Conservation (phyloP, 2,113 vertebrate species). For the Nyctereutes procyonoides region DNA sequence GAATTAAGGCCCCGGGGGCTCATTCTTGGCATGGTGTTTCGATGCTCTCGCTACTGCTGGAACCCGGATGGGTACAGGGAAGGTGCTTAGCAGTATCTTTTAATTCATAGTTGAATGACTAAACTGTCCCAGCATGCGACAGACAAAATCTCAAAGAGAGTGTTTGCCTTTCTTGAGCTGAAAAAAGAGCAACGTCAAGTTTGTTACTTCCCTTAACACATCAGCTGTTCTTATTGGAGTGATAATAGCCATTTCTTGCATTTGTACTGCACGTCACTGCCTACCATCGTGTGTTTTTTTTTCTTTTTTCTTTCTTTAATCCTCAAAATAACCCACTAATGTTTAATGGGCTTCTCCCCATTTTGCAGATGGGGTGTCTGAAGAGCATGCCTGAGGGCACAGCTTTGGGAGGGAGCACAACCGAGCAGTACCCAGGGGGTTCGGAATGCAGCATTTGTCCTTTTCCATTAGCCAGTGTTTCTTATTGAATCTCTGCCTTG, state of each 20-base stretch:
- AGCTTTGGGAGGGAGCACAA: not conserved
- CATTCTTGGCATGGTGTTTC: not conserved
- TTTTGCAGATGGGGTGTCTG: not conserved
- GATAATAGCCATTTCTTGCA: not conserved
- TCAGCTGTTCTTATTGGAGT: not conserved
- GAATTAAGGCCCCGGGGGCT: not conserved
- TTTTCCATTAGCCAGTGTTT: not conserved
- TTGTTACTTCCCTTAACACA: not conserved
- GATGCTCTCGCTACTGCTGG: not conserved
- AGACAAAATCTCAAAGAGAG: not conserved
- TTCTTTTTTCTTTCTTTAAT: not conserved
- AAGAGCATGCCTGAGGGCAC: not conserved
- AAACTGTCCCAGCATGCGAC: not conserved
- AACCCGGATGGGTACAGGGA: not conserved
- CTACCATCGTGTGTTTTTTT: not conserved
- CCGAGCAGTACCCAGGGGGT: not conserved
- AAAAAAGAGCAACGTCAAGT: not conserved
- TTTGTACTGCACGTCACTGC: not conserved
- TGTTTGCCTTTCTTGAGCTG: not conserved
- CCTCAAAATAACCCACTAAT: not conserved
- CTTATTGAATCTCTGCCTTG: not conserved
- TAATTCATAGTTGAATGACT: not conserved
- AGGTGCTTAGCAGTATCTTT: not conserved
- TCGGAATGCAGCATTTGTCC: not conserved
- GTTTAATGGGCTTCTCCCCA: not conserved